phyloP scores from a whole-genome alignment of 1,140 invertebrate species.

The Cepaea nemoralis region DNA sequence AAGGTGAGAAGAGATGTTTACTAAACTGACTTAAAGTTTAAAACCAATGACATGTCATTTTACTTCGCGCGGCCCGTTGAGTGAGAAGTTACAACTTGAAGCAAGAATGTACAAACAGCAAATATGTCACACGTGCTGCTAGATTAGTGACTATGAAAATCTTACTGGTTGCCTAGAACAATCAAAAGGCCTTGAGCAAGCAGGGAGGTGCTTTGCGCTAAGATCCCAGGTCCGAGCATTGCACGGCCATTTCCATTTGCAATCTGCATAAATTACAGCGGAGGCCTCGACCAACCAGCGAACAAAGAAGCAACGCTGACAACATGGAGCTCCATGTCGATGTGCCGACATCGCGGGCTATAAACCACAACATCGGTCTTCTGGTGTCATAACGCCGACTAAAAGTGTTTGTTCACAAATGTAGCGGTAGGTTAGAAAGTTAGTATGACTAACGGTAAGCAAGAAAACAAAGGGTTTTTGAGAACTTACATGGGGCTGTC shows the following conservation, averaged over 20 bases:
- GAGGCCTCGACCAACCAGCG: conserved; percentile 39
- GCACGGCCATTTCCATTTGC: conserved; percentile 31
- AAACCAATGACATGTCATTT: no score
- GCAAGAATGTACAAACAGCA: conserved; percentile 3
- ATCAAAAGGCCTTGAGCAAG: conserved; percentile 30
- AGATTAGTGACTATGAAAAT: conserved; percentile 38
- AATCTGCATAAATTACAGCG: conserved; percentile 45
- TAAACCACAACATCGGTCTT: not conserved
- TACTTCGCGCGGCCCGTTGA: not conserved
- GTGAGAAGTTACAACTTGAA: not conserved
- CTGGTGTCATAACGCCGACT: not conserved
- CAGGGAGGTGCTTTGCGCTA: conserved; percentile 39
- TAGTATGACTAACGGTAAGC: not conserved
- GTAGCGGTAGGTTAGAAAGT: not conserved
- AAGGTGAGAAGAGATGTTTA: no score
- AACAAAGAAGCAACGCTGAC: conserved; percentile 40
- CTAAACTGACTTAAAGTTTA: no score
- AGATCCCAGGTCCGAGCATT: conserved; percentile 14
- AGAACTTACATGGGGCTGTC: conserved; percentile 17
- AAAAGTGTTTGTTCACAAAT: not conserved
- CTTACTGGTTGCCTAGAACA: conserved; percentile 43
- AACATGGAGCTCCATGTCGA: not conserved
- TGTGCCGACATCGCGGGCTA: no score
- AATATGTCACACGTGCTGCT: conserved; percentile 25
- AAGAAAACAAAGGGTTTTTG: not conserved